phyloP scores from a whole-genome alignment of 2,113 vertebrate species.

The Bubalus kerabau region DNA sequence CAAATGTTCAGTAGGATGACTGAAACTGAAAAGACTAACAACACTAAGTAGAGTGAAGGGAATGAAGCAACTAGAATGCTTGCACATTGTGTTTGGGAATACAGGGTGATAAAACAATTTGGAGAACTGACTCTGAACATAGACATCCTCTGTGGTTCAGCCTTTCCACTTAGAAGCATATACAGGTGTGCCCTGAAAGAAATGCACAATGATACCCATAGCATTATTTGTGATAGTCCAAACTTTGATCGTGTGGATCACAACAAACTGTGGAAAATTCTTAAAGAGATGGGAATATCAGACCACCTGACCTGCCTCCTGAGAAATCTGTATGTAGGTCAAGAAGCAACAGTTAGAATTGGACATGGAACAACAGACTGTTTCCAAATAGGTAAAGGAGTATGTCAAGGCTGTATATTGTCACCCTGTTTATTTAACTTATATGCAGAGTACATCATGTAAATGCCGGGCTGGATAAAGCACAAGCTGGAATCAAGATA shows the following conservation, averaged over 20 bases:
- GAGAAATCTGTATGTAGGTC: not conserved
- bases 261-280: not conserved
- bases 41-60: not conserved
- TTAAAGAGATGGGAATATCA: not conserved
- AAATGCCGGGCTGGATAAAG: rapidly evolving
- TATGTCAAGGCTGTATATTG: not conserved
- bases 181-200: not conserved
- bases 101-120: not conserved
- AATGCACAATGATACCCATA: not conserved
- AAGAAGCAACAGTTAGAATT: not conserved
- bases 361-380: not conserved
- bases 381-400: not conserved
- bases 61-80: not conserved
- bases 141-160: not conserved
- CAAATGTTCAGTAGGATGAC: not conserved
- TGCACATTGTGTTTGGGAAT: not conserved
- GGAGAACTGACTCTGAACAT: not conserved
- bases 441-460: not conserved
- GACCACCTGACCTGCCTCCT: not conserved
- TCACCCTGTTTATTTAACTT: not conserved
- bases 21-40: not conserved
- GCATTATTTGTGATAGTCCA: not conserved
- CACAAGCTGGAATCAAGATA: not conserved
- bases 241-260: not conserved
- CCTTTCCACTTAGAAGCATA: not conserved